phyloP scores from a whole-genome alignment of 1,140 invertebrate genomes.

The Saccostrea echinata region DNA sequence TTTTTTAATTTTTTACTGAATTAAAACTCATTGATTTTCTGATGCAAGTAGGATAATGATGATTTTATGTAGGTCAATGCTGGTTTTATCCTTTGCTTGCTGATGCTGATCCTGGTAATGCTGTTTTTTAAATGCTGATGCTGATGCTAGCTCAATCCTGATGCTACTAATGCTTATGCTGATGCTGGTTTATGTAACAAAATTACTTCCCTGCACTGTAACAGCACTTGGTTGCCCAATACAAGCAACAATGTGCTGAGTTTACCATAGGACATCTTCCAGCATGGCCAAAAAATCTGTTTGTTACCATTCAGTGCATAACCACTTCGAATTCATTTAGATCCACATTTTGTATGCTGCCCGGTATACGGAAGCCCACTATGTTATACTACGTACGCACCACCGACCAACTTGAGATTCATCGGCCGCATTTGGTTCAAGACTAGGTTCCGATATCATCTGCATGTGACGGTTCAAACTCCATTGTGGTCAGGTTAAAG shows the following conservation, averaged over 20 bases:
- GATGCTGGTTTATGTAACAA: no score
- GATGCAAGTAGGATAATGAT: no score
- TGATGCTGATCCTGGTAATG: no score
- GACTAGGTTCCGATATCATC: not conserved
- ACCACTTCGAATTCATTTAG: slow-evolving; percentile 29
- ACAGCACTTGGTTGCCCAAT: not conserved
- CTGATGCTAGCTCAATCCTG: no score
- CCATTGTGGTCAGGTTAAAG: not conserved
- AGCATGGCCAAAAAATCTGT: slow-evolving; percentile 42
- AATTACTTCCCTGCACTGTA: no score
- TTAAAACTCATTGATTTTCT: no score
- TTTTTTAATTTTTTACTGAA: no score
- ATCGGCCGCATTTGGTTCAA: not conserved
- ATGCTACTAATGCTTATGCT: no score
- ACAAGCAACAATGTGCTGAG: not conserved
- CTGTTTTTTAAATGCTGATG: no score
- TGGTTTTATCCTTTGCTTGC: no score
- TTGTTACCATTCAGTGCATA: slow-evolving; percentile 43
- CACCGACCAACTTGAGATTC: slow-evolving; percentile 27
- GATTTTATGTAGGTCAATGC: no score
- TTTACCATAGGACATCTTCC: slow-evolving; percentile 48
- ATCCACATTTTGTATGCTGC: slow-evolving; percentile 46
- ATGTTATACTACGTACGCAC: slow-evolving; percentile 47
- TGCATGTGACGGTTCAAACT: not conserved
- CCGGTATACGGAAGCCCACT: slow-evolving; percentile 39